Conservation (phyloP, 1,140 invertebrate species). For the Tetraneura akinire region DNA sequence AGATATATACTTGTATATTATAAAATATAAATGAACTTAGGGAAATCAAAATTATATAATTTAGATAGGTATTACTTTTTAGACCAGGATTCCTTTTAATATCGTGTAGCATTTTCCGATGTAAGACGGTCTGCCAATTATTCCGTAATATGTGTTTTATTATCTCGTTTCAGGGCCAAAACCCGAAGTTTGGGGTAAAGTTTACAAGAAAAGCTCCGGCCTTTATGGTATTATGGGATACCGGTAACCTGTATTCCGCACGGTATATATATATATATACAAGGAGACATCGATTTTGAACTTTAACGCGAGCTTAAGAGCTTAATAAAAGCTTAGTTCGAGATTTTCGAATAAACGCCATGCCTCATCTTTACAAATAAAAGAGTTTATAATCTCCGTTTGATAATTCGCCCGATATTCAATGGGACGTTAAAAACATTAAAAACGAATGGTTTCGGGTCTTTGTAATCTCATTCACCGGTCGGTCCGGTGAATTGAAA, state of each 20-base stretch:
- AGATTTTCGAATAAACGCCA: constrained; percentile 24
- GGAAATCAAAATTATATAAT: too few species aligned
- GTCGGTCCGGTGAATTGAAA: background rate
- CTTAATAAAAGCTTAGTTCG: constrained; percentile 42
- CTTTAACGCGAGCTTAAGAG: constrained; percentile 42
- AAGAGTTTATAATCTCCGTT: constrained; percentile 41
- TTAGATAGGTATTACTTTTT: too few species aligned
- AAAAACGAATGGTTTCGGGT: constrained; percentile 16
- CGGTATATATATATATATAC: too few species aligned
- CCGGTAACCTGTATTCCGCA: background rate
- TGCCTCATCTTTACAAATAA: constrained; percentile 36
- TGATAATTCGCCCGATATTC: constrained; percentile 5
- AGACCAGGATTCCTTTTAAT: background rate
- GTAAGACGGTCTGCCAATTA: background rate
- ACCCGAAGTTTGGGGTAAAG: background rate
- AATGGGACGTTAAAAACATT: constrained; percentile 27
- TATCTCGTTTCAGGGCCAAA: background rate
- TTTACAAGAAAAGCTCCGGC: constrained; percentile 23
- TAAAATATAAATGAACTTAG: too few species aligned
- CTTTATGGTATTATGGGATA: constrained; percentile 14
- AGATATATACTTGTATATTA: too few species aligned
- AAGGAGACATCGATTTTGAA: background rate
- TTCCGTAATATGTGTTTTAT: background rate
- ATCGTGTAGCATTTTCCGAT: background rate
- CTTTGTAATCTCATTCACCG: background rate